A percentile compares a stretch with the other conserved stretches of the same genome.
These are phyloP conservation scores for Dromococcyx pavoninus DNA, from an alignment of 2,797 vertebrate genomes.

Conservation along the genomic window DNA sequence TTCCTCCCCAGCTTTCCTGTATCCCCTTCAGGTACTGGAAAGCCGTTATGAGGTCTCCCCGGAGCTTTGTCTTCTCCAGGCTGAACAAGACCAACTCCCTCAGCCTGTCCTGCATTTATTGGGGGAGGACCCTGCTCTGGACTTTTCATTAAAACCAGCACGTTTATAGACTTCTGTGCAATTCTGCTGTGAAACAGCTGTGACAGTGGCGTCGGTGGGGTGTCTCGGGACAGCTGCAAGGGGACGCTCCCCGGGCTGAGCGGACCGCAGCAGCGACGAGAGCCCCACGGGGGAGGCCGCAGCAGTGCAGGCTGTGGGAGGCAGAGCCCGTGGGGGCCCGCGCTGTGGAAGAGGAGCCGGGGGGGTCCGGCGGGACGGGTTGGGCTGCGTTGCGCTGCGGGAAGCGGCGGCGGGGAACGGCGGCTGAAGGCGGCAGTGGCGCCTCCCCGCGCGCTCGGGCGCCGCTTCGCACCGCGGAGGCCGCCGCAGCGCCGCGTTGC, in stretches of 20 bases:
- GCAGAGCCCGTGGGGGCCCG: too few species aligned
- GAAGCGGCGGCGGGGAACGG: not conserved
- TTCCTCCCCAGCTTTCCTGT: too few species aligned
- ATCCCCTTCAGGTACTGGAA: too few species aligned
- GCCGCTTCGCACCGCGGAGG: not conserved
- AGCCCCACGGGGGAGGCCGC: accelerated
- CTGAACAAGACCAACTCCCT: too few species aligned
- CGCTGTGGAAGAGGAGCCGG: not conserved
- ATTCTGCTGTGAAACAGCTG: not conserved
- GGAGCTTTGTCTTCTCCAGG: too few species aligned
- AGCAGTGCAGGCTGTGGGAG: not conserved
- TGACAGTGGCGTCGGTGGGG: not conserved
- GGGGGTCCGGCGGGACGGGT: too few species aligned
- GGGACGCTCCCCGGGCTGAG: not conserved
- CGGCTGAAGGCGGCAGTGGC: not conserved
- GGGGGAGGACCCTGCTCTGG: not conserved
- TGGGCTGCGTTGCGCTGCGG: too few species aligned
- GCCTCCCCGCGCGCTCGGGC: not conserved
- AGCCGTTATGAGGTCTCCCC: too few species aligned
- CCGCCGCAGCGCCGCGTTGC: conserved; percentile 4
- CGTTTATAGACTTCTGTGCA: not conserved
- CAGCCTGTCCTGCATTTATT: not conserved
- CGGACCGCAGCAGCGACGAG: accelerated
- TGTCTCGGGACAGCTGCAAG: not conserved
- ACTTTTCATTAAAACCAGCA: not conserved